Base-by-base conservation (phyloP, 2,113 vertebrate genomes). In the Lutjanus erythropterus region DNA sequence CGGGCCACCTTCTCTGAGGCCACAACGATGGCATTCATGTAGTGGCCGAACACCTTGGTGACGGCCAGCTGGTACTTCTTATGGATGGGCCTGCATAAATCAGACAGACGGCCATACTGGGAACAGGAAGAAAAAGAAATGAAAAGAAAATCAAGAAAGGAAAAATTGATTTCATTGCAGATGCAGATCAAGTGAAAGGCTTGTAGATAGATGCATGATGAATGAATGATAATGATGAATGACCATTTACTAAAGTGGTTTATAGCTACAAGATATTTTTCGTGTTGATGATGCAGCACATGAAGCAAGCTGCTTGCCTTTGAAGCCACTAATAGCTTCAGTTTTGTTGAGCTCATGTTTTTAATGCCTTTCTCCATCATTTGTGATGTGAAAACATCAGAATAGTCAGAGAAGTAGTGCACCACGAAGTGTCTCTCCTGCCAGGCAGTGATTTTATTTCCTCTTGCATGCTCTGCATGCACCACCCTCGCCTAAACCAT, bases 51-150 rank as follows among this genome's bases (percentile, higher is more conserved):
- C 15, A 98, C 93, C 87, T 99, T 99, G 69, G 97, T 97, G 70
- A 98, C 96, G 14, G 97, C 97, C 78, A 99, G 94, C 81, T 97
- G 97, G 82, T 98, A 99, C 87, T 97, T 99, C 92, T 96, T 98
- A 86, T 99, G 97, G 75, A 98, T 96, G 59, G 98, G 98, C 80
- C 96, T 96, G 84, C 97, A 99, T 49, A 99, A 79, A 74, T 99
- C 97, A 1, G 96, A 92, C 2, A 99, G 91, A 66, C 97, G 96
- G 76, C 98, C 98, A 82, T 95, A 97, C 98, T 99, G 84, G 37
- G n/a, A 77, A 14, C 41, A 33, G 6, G 46, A 46, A 41, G 1
- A 78, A n/a, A 31, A 37, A 18, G 18, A 11, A 55, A 14, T 37
- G 16, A 10, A 10, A 27, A 69, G 12, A 15, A 19, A 6, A 56